Base-by-base conservation (phyloP, 1,140 invertebrate species). In the Cotesia typhae region DNA sequence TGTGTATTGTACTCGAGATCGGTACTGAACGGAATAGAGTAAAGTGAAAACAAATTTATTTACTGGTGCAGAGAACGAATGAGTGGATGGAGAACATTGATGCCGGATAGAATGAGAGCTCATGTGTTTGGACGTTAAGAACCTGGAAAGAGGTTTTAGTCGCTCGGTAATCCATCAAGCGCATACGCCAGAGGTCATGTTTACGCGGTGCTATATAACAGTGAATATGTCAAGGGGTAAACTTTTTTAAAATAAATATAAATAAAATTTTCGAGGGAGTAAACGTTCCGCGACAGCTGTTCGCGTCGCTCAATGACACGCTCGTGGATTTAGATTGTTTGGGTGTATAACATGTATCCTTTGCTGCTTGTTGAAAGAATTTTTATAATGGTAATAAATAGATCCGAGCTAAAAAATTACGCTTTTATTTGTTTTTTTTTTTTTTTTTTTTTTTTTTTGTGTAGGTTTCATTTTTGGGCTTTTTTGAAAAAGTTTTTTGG, bases 261-360 rank as follows among this genome's bases (percentile, higher is more conserved):
- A 63, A 41, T 12, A 35, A 52, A 4, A 63, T 38, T 20, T 37
- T n/a, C 6, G 53, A 63, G 6, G 57, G 20, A 51, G 20, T 20
- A n/a, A 65, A 53, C 51, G 68, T 35, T 59, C 60, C 69, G 73
- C 69, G 64, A 71, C 73, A 74, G 73, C 73, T 74, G 73, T 74
- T 74, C 41, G 55, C 51, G 69, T 71, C 64, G 73, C 61, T 74
- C 73, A 74, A 38, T 65, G 41, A 66, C 67, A 51, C 28, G 67
- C 67, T 38, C 20, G 51, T 55, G 38, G 65, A 66, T 67, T 72
- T 72, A 67, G 67, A 57, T 20, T 28, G 47, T 35, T 59, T 9
- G 57, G 7, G 17, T 59, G 57, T 9, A 20, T 59, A 9, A 59
- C 57, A 59, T 28, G 28, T 20, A 28, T 17, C 57, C 57, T 59